Percentiles rank a stretch among this genome's conserved stretches.
Evolutionary conservation across 2,113 vertebrate genomes (phyloP).

Genomic region (Promerops cafer): DNA sequence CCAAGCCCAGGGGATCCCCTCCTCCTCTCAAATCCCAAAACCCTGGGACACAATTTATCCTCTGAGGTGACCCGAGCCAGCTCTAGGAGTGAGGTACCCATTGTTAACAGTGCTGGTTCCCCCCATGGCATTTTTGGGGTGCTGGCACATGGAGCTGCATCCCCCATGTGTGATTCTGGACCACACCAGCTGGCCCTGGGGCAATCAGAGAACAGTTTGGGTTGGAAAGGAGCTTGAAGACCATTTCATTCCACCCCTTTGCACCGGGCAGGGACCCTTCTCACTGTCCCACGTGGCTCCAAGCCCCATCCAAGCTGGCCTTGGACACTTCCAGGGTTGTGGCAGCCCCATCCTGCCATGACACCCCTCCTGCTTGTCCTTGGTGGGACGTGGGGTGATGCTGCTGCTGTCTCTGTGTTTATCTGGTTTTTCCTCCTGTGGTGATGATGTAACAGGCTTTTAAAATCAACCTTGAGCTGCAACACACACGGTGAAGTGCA

Average conservation of each 20-base stretch:
- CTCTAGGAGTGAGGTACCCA: neutral
- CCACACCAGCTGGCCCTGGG: accelerated
- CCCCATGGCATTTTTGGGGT: accelerated
- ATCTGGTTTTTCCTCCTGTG: neutral
- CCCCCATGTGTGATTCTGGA: neutral
- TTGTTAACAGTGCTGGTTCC: neutral
- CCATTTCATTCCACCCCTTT: neutral
- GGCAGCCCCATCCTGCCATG: neutral
- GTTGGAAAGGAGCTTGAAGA: neutral
- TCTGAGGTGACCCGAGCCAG: neutral
- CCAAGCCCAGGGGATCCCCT: neutral
- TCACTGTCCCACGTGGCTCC: neutral
- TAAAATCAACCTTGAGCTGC: neutral
- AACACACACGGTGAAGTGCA: accelerated
- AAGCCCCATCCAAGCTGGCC: neutral
- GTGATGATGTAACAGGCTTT: slow-evolving; percentile 13
- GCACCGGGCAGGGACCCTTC: neutral
- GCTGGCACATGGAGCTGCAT: neutral
- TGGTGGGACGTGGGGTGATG: neutral
- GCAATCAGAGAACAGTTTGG: neutral
- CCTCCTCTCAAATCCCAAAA: neutral
- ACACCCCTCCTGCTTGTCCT: neutral
- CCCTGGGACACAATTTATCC: neutral
- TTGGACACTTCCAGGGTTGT: neutral
- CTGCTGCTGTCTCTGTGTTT: neutral